A percentile compares a stretch with the other conserved stretches of the same genome.
phyloP scores from a whole-genome alignment of 1,140 invertebrate species.

The Thalassaphorura encarpata region DNA sequence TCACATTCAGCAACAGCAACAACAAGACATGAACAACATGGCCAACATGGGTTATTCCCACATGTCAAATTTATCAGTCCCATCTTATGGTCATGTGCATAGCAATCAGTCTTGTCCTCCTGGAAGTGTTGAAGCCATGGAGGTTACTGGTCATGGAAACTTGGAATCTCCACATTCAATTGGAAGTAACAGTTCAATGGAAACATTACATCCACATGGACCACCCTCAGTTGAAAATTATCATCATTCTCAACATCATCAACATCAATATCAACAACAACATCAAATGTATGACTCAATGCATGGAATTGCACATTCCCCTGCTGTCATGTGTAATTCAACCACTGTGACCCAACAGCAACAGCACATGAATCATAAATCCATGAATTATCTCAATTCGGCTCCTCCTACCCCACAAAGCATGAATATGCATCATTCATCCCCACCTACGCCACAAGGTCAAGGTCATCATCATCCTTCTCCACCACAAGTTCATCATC shows the following conservation, averaged over 20 bases:
- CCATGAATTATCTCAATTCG: conserved; percentile 21
- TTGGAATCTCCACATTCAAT: conserved; percentile 28
- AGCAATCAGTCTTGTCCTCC: conserved; percentile 32
- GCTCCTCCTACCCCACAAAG: conserved; percentile 20
- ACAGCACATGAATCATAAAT: conserved; percentile 12
- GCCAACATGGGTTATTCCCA: conserved; percentile 35
- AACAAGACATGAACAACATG: conserved; percentile 33
- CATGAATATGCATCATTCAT: conserved; percentile 25
- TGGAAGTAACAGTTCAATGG: conserved; percentile 18
- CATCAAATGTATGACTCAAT: conserved; percentile 18
- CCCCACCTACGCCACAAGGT: conserved; percentile 39
- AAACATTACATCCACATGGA: conserved; percentile 17
- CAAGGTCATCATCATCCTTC: conserved; percentile 36
- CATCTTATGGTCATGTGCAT: conserved; percentile 21
- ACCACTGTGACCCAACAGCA: conserved; percentile 30
- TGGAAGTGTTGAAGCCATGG: conserved; percentile 28
- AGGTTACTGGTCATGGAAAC: conserved; percentile 12
- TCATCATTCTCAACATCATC: conserved; percentile 19
- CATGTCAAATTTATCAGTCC: conserved; percentile 36
- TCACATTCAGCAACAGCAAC: conserved; percentile 34
- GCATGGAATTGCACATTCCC: conserved; percentile 23
- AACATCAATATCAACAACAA: conserved; percentile 14
- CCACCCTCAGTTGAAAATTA: conserved; percentile 22
- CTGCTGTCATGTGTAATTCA: conserved; percentile 29
- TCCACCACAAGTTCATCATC: conserved; percentile 32